A percentile compares a stretch with the other conserved stretches of the same genome.
Evolutionary conservation across 1,140 invertebrate species (phyloP).

Genomic region (Tetragnatha versicolor): DNA sequence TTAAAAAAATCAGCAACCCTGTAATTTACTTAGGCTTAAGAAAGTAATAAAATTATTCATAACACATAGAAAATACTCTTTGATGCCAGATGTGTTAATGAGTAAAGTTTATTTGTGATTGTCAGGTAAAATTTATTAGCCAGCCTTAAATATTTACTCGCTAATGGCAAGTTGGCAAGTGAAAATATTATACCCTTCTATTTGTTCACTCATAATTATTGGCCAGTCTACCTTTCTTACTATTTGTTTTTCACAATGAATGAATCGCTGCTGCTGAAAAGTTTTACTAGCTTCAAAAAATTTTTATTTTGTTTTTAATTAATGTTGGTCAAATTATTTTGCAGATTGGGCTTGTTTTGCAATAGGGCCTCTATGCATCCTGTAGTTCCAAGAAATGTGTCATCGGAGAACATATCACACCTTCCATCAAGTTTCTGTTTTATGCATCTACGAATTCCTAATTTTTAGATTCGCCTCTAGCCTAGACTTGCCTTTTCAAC

Average conservation of each 20-base stretch:
- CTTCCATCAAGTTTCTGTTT: neutral
- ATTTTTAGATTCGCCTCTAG: neutral
- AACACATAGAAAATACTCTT: too few species aligned
- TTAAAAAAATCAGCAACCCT: too few species aligned
- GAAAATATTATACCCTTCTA: too few species aligned
- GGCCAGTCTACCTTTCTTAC: neutral
- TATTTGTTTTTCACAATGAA: neutral
- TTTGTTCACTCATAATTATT: neutral
- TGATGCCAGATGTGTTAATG: too few species aligned
- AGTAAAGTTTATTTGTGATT: too few species aligned
- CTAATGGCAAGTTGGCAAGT: too few species aligned
- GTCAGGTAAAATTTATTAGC: too few species aligned
- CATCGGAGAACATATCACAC: slow-evolving; percentile 33
- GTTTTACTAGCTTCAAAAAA: neutral
- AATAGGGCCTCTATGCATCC: neutral
- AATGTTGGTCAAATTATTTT: neutral
- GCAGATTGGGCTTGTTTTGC: slow-evolving; percentile 39
- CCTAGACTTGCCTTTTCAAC: neutral
- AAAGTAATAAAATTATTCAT: too few species aligned
- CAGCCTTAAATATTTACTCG: too few species aligned
- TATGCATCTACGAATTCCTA: neutral
- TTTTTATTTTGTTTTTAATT: neutral
- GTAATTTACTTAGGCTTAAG: too few species aligned
- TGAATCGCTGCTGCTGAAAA: neutral
- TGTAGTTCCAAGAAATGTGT: neutral